Conservation (phyloP, 1,140 invertebrate species). For the Saccostrea cuccullata region DNA sequence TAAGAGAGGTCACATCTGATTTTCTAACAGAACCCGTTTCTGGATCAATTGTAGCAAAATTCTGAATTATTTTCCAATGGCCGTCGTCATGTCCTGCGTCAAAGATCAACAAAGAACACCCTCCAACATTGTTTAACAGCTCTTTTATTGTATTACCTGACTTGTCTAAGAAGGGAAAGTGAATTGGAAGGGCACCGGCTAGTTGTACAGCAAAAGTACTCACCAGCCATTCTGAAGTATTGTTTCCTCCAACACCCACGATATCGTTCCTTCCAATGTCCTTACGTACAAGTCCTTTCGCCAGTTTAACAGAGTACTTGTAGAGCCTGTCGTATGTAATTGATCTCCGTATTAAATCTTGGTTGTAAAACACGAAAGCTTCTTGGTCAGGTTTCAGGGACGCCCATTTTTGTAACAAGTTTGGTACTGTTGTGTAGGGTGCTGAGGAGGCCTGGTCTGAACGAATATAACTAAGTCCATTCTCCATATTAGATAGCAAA, state of each 20-base stretch:
- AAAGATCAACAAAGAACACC: background rate
- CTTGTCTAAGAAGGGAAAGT: background rate
- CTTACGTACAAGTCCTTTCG: background rate
- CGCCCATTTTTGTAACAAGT: background rate
- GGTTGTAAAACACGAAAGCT: background rate
- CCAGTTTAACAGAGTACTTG: background rate
- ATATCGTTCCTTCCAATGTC: background rate
- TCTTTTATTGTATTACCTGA: background rate
- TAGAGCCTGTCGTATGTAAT: conserved; percentile 4
- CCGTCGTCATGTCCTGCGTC: background rate
- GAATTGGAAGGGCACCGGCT: background rate
- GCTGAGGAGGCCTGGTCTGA: background rate
- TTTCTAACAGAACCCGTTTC: background rate
- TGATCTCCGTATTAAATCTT: too few species aligned
- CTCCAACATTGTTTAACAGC: background rate
- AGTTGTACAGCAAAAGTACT: background rate
- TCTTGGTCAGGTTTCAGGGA: background rate
- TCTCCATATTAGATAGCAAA: background rate
- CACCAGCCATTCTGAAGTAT: background rate
- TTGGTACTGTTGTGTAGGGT: background rate
- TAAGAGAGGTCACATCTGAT: background rate
- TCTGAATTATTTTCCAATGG: background rate
- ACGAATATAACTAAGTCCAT: background rate
- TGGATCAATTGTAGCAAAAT: background rate
- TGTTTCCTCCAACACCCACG: background rate